Percentiles rank a stretch among this genome's conserved stretches.
phyloP scores from a whole-genome alignment of 1,140 invertebrate species.

The Dryas iulia region DNA sequence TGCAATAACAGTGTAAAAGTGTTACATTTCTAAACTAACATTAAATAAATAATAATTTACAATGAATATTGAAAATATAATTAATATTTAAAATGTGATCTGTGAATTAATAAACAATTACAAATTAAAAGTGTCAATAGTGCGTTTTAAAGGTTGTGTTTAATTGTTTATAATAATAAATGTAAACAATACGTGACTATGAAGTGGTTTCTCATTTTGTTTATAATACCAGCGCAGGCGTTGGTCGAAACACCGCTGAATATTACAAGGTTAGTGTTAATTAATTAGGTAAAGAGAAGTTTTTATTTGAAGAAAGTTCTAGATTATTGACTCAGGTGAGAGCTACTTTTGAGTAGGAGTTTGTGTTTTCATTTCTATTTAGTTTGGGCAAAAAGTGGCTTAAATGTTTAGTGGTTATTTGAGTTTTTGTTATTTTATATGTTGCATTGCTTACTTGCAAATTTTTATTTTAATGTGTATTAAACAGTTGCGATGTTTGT shows the following conservation, averaged over 20 bases:
- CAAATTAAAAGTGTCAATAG: not conserved
- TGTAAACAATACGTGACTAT: slow-evolving; percentile 26
- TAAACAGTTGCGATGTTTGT: too few species aligned
- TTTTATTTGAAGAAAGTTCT: slow-evolving; percentile 3
- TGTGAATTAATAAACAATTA: not conserved
- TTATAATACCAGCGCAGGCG: slow-evolving; percentile 33
- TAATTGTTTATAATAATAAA: not conserved
- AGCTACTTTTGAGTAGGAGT: too few species aligned
- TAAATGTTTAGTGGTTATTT: too few species aligned
- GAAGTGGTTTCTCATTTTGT: slow-evolving; percentile 34
- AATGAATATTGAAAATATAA: too few species aligned
- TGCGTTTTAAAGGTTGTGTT: not conserved
- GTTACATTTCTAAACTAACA: not conserved
- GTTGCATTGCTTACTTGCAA: too few species aligned
- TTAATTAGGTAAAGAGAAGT: not conserved
- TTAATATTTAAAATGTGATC: not conserved
- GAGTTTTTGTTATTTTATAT: too few species aligned
- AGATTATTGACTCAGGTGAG: not conserved
- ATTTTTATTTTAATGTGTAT: too few species aligned
- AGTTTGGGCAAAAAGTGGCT: too few species aligned
- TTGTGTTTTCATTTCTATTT: too few species aligned
- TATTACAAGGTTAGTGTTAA: slow-evolving; percentile 35
- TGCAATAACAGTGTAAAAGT: too few species aligned
- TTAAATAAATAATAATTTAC: not conserved
- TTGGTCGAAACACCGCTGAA: slow-evolving; percentile 34